Percentiles rank a stretch among this genome's conserved stretches.
Conservation (phyloP, 2,888 invertebrate species). For the Monopis laevigella region DNA sequence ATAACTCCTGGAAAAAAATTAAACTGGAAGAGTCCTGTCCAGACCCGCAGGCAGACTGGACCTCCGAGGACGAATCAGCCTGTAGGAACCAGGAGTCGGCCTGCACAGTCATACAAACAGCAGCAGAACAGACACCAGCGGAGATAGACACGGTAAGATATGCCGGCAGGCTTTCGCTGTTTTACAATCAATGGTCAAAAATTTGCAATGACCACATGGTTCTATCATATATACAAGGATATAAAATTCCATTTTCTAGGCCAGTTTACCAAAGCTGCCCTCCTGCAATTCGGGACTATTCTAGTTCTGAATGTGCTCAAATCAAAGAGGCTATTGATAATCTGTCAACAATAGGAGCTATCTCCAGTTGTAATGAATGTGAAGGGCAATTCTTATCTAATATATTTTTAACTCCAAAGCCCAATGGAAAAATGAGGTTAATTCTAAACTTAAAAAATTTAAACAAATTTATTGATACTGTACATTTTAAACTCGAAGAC, state of each 20-base stretch:
- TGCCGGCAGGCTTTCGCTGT: conserved; percentile 16
- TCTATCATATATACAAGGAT: conserved; percentile 16
- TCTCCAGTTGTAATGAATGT: conserved; percentile 7
- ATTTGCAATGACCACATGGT: conserved; percentile 17
- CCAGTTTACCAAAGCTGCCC: not conserved
- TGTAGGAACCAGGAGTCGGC: not conserved
- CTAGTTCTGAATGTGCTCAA: conserved; percentile 1
- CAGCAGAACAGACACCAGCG: not conserved
- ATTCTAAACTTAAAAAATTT: conserved; percentile 14
- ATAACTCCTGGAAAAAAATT: not conserved
- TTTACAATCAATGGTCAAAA: conserved; percentile 16
- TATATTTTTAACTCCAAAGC: conserved; percentile 13
- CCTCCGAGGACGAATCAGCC: not conserved
- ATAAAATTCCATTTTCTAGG: conserved; percentile 7
- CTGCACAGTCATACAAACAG: not conserved
- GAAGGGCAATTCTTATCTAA: conserved; percentile 14
- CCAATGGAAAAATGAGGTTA: conserved; percentile 13
- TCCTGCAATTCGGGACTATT: not conserved
- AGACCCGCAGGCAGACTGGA: not conserved
- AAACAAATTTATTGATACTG: conserved; percentile 12
- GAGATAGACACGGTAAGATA: conserved; percentile 13
- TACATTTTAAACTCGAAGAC: conserved; percentile 14
- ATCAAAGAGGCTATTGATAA: conserved; percentile 14
- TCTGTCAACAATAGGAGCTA: conserved; percentile 6
- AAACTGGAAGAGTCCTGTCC: not conserved